Evolutionary conservation across 2,888 invertebrate genomes (phyloP), one percentile per base, ranked within the genome.

Genomic region (Stenoptilia bipunctidactyla): DNA sequence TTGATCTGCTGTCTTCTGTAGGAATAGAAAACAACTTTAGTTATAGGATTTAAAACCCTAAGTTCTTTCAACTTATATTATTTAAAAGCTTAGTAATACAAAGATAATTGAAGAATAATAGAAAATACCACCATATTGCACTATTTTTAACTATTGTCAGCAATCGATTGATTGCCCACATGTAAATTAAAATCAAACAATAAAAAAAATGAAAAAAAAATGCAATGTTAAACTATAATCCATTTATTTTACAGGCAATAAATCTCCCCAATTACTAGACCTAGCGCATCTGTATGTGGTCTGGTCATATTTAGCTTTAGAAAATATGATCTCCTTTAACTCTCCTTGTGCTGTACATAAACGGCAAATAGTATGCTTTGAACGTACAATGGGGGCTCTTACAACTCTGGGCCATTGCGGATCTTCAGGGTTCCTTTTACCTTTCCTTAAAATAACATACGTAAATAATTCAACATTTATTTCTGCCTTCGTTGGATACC

Each of bases 371-470:
- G 88, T 85, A 57, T 94, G 94, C 43, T 87, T 88, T 0, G 90
- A 87, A 40, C 91, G 85, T 1, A 88, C 83, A 14, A 92, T 65
- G 0, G 89, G 88, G n/a, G 90, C 88, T 42, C 90, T 66, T 0
- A 96, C 90, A 14, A 96, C 69, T 45, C 96, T 86, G 0, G 96
- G 94, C 95, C 96, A 96, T 10, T 86, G 82, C 0, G 82, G 71
- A 42, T 86, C 83, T 43, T 80, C 58, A 0, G 75, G 58, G 0
- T 79, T 63, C 27, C 87, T 63, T 1, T 56, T 43, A 13, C 94
- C 92, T 88, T 93, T 94, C 65, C 88, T 92, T 15, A 97, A 66
- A 37, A 97, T 89, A 0, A 95, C 85, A 65, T 95, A 97, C 0
- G 91, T 90, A 66, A 89, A 96, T 15, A 86, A 60, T 51, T 93